These are phyloP conservation scores for Camponotus pennsylvanicus DNA, from an alignment of 1,140 invertebrate genomes.

Conservation along the genomic window DNA sequence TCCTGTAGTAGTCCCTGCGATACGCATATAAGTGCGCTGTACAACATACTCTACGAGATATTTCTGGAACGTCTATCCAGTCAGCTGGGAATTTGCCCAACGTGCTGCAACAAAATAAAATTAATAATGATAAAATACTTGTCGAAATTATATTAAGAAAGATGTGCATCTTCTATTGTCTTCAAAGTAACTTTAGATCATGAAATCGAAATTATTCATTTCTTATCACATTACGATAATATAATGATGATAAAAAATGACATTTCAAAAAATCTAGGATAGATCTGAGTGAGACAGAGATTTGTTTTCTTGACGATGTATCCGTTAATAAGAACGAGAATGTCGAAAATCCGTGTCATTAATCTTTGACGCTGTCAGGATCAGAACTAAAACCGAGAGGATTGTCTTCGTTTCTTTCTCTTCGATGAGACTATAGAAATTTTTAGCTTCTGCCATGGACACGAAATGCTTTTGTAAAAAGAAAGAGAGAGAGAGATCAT, in stretches of 20 bases:
- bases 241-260: neutral
- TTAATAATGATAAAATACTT: neutral
- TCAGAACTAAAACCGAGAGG: constrained; percentile 28
- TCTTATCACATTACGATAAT: neutral
- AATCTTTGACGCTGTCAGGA: constrained; percentile 45
- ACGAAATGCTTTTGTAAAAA: constrained; percentile 32
- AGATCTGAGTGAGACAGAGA: neutral
- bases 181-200: neutral
- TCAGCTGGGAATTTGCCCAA: neutral
- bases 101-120: neutral
- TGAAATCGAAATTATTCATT: constrained; percentile 11
- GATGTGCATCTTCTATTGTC: neutral
- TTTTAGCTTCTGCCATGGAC: constrained; percentile 81
- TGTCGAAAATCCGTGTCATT: constrained; percentile 36
- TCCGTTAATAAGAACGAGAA: constrained; percentile 50
- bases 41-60: neutral
- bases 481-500: too few relatives aligned
- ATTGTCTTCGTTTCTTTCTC: constrained; percentile 22
- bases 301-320: neutral
- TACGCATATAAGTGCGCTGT: constrained; percentile 20
- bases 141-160: neutral
- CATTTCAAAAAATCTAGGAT: neutral
- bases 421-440: constrained; percentile 74
- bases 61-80: neutral
- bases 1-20: constrained; percentile 76